These are phyloP conservation scores for Lepus townsendii DNA, from an alignment of 2,797 vertebrate genomes.

Conservation along the genomic window DNA sequence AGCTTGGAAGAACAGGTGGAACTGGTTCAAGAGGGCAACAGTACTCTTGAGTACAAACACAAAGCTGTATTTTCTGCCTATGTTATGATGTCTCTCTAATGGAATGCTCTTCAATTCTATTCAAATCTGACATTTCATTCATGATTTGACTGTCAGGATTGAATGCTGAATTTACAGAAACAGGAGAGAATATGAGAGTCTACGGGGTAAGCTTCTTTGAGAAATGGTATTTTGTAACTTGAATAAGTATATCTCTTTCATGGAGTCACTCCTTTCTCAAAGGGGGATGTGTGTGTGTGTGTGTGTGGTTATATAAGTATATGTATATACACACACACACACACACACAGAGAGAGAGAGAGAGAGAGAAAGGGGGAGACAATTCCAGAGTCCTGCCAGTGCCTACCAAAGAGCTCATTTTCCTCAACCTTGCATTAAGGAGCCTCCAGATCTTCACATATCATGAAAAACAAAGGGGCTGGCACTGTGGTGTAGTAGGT, in stretches of 20 bases:
- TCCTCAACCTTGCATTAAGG: neutral
- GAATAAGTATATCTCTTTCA: neutral
- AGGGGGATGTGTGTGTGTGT: neutral
- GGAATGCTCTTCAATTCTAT: neutral
- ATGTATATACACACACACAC: neutral
- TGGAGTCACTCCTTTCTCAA: neutral
- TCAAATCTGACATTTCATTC: neutral
- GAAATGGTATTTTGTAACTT: neutral
- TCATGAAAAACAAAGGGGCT: neutral
- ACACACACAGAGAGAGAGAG: neutral
- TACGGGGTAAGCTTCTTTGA: neutral
- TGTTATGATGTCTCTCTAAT: neutral
- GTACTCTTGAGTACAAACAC: neutral
- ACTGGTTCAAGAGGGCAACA: neutral
- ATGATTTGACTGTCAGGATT: neutral
- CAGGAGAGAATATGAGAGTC: neutral
- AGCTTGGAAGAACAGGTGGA: neutral
- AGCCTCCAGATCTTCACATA: neutral
- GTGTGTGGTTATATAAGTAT: too few relatives aligned
- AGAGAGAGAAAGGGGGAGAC: neutral
- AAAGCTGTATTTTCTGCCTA: neutral
- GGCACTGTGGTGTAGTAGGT: too few relatives aligned
- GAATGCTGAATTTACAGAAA: slow-evolving; percentile 27
- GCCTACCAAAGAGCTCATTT: neutral
- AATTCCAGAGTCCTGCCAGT: neutral